Conservation (phyloP, 2,888 invertebrate genomes). For the Augochlorella aurata region DNA sequence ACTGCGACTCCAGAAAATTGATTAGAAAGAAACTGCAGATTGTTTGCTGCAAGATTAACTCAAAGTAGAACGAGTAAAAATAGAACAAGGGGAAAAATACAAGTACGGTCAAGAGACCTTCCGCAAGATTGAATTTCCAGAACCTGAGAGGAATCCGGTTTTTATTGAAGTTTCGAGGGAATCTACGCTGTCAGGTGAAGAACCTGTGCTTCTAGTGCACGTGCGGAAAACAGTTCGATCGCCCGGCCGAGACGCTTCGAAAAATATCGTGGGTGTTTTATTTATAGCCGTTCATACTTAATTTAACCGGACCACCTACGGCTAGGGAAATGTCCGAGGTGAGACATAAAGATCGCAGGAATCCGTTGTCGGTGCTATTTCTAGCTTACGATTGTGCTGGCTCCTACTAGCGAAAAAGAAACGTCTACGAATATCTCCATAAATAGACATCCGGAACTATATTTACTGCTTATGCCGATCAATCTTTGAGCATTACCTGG, state of each 20-base stretch:
- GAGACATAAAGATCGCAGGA: slow-evolving; percentile 29
- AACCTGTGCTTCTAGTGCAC: slow-evolving; percentile 16
- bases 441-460: not conserved
- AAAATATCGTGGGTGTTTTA: slow-evolving; percentile 40
- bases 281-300: slow-evolving; percentile 55
- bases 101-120: not conserved
- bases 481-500: not conserved
- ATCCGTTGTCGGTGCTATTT: not conserved
- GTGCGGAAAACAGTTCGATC: slow-evolving; percentile 36
- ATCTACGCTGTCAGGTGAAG: not conserved
- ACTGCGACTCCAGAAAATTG: not conserved
- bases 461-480: not conserved
- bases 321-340: slow-evolving; percentile 26
- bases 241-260: slow-evolving; percentile 27
- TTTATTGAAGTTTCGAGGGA: not conserved
- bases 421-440: not conserved
- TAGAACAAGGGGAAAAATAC: not conserved
- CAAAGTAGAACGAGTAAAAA: not conserved
- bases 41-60: not conserved
- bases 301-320: slow-evolving; percentile 41
- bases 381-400: not conserved
- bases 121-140: not conserved
- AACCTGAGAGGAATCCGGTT: not conserved
- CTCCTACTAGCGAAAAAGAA: not conserved
- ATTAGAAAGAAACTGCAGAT: not conserved